A percentile compares a stretch with the other conserved stretches of the same genome.
Evolutionary conservation across 2,113 vertebrate genomes (phyloP).

Genomic region (Trichomycterus rosablanca): DNA sequence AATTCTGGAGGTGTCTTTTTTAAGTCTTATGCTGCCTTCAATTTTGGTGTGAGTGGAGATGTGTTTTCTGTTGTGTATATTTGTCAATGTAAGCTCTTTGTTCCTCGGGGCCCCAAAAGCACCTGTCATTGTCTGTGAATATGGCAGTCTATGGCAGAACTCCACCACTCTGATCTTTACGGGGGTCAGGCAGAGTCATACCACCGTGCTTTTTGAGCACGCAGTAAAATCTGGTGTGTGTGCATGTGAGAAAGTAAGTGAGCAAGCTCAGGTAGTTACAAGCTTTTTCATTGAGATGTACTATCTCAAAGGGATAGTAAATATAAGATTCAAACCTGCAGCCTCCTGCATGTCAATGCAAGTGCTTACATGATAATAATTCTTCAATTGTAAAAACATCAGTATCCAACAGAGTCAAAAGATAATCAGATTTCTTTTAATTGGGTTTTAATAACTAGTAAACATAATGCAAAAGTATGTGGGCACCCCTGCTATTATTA

Average conservation of each 20-base stretch:
- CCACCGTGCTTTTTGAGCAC: not conserved
- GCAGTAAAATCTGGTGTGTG: slow-evolving; percentile 11
- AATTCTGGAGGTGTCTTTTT: too few species aligned
- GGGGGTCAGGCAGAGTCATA: slow-evolving; percentile 17
- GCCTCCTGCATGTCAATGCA: too few species aligned
- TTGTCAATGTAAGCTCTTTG: not conserved
- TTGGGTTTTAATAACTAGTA: not conserved
- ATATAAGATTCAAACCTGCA: slow-evolving; percentile 9
- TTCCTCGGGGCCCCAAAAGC: slow-evolving; percentile 7
- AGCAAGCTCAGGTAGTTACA: not conserved
- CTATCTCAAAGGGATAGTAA: slow-evolving; percentile 19
- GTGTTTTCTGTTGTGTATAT: too few species aligned
- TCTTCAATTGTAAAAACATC: too few species aligned
- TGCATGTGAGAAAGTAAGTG: not conserved
- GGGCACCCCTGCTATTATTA: too few species aligned
- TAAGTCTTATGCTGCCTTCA: too few species aligned
- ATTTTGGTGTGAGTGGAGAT: not conserved
- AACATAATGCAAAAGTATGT: too few species aligned
- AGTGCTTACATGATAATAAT: too few species aligned
- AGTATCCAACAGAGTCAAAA: too few species aligned
- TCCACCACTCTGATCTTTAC: slow-evolving; percentile 28
- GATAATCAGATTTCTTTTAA: not conserved
- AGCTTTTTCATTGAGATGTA: slow-evolving; percentile 2
- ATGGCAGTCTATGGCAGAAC: slow-evolving; percentile 23
- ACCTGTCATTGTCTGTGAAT: slow-evolving; percentile 38